Conservation (phyloP, 2,797 vertebrate species). For the Microcaecilia unicolor region DNA sequence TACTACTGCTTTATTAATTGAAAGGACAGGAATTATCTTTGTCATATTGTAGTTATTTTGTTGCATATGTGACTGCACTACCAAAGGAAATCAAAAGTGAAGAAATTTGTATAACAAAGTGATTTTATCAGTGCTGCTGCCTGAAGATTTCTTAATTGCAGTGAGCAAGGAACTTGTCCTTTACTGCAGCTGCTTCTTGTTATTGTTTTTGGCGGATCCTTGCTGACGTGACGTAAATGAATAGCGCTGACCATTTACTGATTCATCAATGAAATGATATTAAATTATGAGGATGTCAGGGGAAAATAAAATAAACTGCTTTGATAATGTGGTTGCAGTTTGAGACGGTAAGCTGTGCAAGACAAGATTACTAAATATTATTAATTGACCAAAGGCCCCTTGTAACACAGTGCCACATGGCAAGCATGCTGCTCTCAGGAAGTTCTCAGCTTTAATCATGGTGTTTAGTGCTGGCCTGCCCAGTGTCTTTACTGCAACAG, state of each 20-base stretch:
- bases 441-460: background rate
- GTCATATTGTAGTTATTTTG: accelerated
- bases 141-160: conserved; percentile 32
- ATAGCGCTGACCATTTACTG: conserved; percentile 32
- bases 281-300: conserved; percentile 32
- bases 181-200: conserved; percentile 1
- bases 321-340: conserved; percentile 21
- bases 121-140: conserved; percentile 18
- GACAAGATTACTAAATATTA: background rate
- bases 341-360: conserved; percentile 29
- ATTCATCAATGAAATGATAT: conserved; percentile 25
- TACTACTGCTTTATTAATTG: no score
- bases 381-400: background rate
- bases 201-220: conserved; percentile 12
- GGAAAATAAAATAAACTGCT: conserved; percentile 11
- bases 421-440: background rate
- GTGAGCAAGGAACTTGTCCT: conserved; percentile 31
- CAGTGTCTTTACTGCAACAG: background rate
- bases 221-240: conserved; percentile 13
- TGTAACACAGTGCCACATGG: background rate
- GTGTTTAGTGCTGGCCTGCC: background rate
- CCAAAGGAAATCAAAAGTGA: conserved; percentile 28
- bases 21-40: no score
- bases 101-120: conserved; percentile 4
- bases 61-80: background rate